A percentile compares a stretch with the other conserved stretches of the same genome.
phyloP scores from a whole-genome alignment of 2,797 vertebrate species.

The Scleropages formosus region DNA sequence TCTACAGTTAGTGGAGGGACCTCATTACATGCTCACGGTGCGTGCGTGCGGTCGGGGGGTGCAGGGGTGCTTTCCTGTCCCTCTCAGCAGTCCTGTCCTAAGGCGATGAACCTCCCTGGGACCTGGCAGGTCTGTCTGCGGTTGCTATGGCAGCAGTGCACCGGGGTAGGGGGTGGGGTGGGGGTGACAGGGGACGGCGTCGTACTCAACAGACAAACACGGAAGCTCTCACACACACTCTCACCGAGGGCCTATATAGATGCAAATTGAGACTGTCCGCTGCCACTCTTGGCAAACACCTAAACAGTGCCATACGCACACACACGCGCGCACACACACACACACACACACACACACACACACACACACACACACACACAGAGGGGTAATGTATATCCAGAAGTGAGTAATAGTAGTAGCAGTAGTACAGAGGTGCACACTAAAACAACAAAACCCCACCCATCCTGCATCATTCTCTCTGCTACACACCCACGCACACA shows the following conservation, averaged over 20 bases:
- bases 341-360: background rate
- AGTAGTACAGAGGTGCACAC: too few species aligned
- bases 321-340: constrained; percentile 27
- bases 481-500: constrained; percentile 14
- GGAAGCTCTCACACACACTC: background rate
- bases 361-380: background rate
- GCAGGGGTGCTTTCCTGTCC: constrained; percentile 5
- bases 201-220: constrained; percentile 13
- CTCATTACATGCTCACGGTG: too few species aligned
- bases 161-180: constrained; percentile 76
- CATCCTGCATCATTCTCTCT: background rate
- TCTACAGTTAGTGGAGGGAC: too few species aligned
- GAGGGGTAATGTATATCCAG: too few species aligned
- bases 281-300: background rate
- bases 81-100: constrained; percentile 34
- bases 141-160: constrained; percentile 92
- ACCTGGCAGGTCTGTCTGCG: constrained; percentile 74
- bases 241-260: background rate
- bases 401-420: too few species aligned
- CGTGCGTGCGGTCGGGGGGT: constrained; percentile 18
- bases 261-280: background rate
- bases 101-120: constrained; percentile 81
- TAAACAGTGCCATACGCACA: background rate
- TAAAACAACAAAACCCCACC: too few species aligned
- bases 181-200: constrained; percentile 62